Percentiles rank a stretch among this genome's conserved stretches.
Conservation (phyloP, 2,797 vertebrate genomes). For the Sebastes oblongus region DNA sequence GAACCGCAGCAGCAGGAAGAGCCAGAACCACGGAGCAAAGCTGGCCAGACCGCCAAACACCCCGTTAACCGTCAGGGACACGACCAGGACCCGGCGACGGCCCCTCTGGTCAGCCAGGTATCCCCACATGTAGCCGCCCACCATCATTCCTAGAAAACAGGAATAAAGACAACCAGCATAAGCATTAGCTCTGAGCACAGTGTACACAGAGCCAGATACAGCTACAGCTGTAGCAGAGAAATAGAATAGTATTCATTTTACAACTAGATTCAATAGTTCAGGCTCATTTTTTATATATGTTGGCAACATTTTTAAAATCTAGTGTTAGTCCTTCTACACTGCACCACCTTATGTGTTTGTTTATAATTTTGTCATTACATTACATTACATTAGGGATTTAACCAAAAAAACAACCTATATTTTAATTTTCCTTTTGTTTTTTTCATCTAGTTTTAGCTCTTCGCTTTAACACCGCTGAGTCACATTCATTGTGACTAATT, state of each 20-base stretch:
- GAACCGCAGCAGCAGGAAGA: conserved; percentile 81
- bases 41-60: conserved; percentile 79
- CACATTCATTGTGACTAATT: too few relatives aligned
- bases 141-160: conserved; percentile 80
- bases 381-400: too few relatives aligned
- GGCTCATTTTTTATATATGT: neutral
- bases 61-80: conserved; percentile 81
- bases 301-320: neutral
- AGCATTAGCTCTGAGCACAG: too few relatives aligned
- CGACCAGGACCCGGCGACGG: conserved; percentile 73
- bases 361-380: too few relatives aligned
- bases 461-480: too few relatives aligned
- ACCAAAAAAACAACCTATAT: too few relatives aligned
- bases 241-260: neutral
- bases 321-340: neutral
- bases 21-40: conserved; percentile 77
- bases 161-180: neutral
- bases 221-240: too few relatives aligned
- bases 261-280: neutral
- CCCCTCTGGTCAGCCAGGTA: conserved; percentile 82
- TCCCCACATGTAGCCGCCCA: conserved; percentile 84
- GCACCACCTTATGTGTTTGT: neutral
- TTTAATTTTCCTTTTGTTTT: too few relatives aligned
- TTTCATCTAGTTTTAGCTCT: too few relatives aligned
- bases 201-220: too few relatives aligned